Percentiles rank a stretch among this genome's conserved stretches.
phyloP scores from a whole-genome alignment of 2,797 vertebrate species.

The Pampus argenteus region DNA sequence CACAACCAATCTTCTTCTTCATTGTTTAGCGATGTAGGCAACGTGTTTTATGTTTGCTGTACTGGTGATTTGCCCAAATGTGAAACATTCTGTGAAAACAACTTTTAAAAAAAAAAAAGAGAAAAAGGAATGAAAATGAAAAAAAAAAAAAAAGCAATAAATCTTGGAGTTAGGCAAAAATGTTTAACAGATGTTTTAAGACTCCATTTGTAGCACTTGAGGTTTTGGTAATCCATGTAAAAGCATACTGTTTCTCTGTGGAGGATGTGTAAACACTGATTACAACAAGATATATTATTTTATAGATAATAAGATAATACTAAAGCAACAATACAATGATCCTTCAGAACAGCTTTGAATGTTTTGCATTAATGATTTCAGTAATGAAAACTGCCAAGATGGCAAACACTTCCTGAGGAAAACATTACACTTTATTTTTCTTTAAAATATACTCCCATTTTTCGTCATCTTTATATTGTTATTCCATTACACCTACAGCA shows the following conservation, averaged over 20 bases:
- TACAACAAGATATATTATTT: slow-evolving; percentile 29
- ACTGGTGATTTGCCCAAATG: slow-evolving; percentile 57
- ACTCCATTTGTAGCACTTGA: slow-evolving; percentile 56
- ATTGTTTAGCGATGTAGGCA: slow-evolving; percentile 26
- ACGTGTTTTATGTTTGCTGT: slow-evolving; percentile 59
- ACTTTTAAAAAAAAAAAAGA: background rate
- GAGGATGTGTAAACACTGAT: slow-evolving; percentile 48
- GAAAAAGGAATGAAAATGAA: background rate
- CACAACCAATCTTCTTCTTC: background rate
- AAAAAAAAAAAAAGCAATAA: slow-evolving; percentile 57
- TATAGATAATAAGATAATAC: slow-evolving; percentile 38
- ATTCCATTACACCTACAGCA: background rate
- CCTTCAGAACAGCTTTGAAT: slow-evolving; percentile 7
- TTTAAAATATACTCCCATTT: background rate
- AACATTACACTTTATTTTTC: background rate
- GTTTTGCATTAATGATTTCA: background rate
- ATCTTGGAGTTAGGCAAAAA: slow-evolving; percentile 63
- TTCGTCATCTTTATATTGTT: background rate
- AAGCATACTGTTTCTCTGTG: slow-evolving; percentile 37
- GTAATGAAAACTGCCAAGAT: background rate
- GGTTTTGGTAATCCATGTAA: slow-evolving; percentile 58
- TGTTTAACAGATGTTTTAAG: slow-evolving; percentile 71
- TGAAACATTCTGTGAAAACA: slow-evolving; percentile 53
- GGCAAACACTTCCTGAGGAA: slow-evolving; percentile 22
- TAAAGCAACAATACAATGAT: slow-evolving; percentile 27